Evolutionary conservation across 2,797 vertebrate genomes (phyloP), one percentile per base, ranked within the genome.

Genomic region (Leptoclinus maculatus): DNA sequence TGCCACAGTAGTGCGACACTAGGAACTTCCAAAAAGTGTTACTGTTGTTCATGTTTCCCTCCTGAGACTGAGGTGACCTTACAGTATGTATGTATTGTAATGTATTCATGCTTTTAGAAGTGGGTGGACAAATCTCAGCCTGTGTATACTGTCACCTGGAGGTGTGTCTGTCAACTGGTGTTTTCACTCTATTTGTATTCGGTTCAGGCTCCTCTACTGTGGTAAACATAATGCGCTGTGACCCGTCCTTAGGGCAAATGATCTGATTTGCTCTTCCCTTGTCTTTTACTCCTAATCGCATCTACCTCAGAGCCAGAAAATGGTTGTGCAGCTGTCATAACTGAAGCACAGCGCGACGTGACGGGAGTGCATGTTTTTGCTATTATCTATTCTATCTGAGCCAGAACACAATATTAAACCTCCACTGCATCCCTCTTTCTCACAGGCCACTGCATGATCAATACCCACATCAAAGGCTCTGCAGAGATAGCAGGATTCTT

Each of bases 401-500:
- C 87, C 88, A 76, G 87, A 80, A 83, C 86, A 77, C 88, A 89
- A 88, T 84, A 85, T 89, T 89, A 93, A 93, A 92, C 87, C 87
- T 90, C 76, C 83, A 73, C 84, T 73, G 86, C 86, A 84, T 87
- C 90, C 77, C 74, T 80, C 76, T 79, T 91, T 91, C 91, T 90
- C 92, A 83, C 88, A 83, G 89, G 64, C 92, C 78, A 70, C 88
- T 83, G 86, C 86, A 79, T 95, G 95, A 97, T 97, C 96, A 93
- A 96, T 96, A 95, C 94, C 94, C 94, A 87, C 95, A 95, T 94
- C 94, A 97, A 96, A 97, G 96, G 94, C 96, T 94, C 94, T 76
- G 72, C 78, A 91, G 95, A 96, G 96, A 96, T 96, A 95, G 93
- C 93, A 93, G 92, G 93, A 94, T 96, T 95, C 96, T 97, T 95